A percentile compares a stretch with the other conserved stretches of the same genome.
These are phyloP conservation scores for Acleris sparsana DNA, from an alignment of 2,888 invertebrate species.

Conservation along the genomic window DNA sequence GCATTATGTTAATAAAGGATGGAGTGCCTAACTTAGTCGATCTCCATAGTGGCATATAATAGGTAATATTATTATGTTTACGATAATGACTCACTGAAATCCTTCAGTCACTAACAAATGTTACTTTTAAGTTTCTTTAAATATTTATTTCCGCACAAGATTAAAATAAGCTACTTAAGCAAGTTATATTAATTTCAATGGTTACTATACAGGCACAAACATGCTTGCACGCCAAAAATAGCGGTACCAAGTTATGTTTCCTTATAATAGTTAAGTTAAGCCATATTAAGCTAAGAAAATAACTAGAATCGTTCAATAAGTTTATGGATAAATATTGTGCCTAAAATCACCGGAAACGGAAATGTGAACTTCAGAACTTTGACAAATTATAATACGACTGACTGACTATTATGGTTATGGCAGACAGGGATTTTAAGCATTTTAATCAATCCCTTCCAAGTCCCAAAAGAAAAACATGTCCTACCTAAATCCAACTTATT, in stretches of 20 bases:
- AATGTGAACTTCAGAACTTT: neutral
- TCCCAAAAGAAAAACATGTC: no score
- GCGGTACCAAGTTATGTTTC: neutral
- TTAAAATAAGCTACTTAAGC: neutral
- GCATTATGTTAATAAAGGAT: neutral
- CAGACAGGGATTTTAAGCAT: no score
- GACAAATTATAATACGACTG: no score
- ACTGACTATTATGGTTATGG: no score
- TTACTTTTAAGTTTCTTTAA: neutral
- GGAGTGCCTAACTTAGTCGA: no score
- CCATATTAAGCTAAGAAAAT: slow-evolving; percentile 8
- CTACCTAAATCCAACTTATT: no score
- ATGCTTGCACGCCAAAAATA: slow-evolving; percentile 8
- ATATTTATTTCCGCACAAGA: neutral
- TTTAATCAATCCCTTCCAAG: no score
- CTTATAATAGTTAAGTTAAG: neutral
- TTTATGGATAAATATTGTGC: neutral
- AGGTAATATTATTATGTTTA: neutral
- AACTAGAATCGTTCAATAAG: neutral
- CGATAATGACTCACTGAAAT: neutral
- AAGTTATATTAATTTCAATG: neutral
- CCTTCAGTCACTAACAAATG: neutral
- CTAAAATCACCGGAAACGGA: neutral
- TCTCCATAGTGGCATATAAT: no score
- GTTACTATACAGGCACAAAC: neutral